Percentiles rank a stretch among this genome's conserved stretches.
These are phyloP conservation scores for Eulemur rufifrons DNA, from an alignment of 2,113 vertebrate species.

Conservation along the genomic window DNA sequence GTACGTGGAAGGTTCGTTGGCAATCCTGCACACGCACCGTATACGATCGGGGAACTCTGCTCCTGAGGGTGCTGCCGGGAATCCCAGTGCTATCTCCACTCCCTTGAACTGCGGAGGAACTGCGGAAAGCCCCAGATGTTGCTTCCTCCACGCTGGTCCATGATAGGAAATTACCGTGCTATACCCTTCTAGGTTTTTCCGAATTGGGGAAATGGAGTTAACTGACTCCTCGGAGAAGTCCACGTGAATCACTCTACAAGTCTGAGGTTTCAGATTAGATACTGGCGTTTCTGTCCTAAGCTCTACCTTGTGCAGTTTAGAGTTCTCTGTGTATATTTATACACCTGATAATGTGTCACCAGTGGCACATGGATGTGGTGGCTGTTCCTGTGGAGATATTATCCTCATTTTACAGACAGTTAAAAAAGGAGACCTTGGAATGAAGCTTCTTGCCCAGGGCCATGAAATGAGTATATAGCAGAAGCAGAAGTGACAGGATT, in stretches of 20 bases:
- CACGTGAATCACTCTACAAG: not conserved
- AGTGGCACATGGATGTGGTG: not conserved
- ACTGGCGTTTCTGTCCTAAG: not conserved
- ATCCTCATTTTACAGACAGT: not conserved
- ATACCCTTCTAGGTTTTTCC: constrained; percentile 9
- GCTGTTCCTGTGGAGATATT: not conserved
- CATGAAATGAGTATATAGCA: fast-evolving
- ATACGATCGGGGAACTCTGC: not conserved
- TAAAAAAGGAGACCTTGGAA: not conserved
- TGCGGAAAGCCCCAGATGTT: constrained; percentile 50
- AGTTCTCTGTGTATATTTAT: not conserved
- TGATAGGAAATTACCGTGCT: constrained; percentile 52
- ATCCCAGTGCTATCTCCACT: not conserved
- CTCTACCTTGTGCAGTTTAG: not conserved
- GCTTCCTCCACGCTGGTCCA: constrained; percentile 21
- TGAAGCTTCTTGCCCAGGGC: not conserved
- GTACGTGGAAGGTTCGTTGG: not conserved
- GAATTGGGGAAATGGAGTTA: constrained; percentile 45
- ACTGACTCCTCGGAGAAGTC: constrained; percentile 48
- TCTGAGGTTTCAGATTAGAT: not conserved
- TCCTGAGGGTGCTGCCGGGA: not conserved
- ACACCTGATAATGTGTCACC: not conserved
- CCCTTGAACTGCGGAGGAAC: not conserved
- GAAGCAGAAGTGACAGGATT: not conserved
- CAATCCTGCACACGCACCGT: not conserved